phyloP scores from a whole-genome alignment of 2,888 invertebrate genomes.

The Bugulina stolonifera region DNA sequence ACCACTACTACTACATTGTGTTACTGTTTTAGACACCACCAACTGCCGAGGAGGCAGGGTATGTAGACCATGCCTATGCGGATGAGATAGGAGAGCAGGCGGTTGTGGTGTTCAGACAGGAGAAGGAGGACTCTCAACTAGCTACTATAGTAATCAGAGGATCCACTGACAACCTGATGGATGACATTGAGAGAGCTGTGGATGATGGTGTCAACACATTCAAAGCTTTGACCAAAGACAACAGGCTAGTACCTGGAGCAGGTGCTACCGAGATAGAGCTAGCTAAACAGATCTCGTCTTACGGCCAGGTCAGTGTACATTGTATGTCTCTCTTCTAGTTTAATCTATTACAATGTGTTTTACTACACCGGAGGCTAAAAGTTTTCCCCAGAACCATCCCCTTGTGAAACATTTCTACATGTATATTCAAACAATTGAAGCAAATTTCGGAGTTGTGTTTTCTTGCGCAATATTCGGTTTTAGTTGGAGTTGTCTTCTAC shows the following conservation, averaged over 20 bases:
- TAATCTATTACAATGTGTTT: no score
- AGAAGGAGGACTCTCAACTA: conserved; percentile 73
- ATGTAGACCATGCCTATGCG: conserved; percentile 77
- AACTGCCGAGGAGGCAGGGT: conserved; percentile 81
- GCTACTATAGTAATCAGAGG: conserved; percentile 91
- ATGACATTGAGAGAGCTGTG: conserved; percentile 94
- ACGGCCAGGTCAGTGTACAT: conserved; percentile 78
- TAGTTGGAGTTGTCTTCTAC: no score
- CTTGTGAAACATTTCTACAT: no score
- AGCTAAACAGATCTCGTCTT: conserved; percentile 75
- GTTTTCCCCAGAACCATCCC: no score
- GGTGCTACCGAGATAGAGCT: conserved; percentile 92
- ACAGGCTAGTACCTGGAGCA: conserved; percentile 77
- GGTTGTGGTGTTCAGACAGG: conserved; percentile 83
- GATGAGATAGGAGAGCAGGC: conserved; percentile 94
- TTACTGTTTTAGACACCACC: conserved; percentile 65
- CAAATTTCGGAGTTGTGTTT: no score
- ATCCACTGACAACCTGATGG: conserved; percentile 95
- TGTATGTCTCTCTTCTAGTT: no score
- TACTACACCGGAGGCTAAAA: no score
- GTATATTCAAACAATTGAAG: no score
- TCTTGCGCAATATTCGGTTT: no score
- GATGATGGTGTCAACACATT: conserved; percentile 99
- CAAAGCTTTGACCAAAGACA: conserved; percentile 75
- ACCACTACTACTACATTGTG: no score